These are phyloP conservation scores for human DNA, from an alignment of 2,113 vertebrate species.

Conservation along the genomic window DNA sequence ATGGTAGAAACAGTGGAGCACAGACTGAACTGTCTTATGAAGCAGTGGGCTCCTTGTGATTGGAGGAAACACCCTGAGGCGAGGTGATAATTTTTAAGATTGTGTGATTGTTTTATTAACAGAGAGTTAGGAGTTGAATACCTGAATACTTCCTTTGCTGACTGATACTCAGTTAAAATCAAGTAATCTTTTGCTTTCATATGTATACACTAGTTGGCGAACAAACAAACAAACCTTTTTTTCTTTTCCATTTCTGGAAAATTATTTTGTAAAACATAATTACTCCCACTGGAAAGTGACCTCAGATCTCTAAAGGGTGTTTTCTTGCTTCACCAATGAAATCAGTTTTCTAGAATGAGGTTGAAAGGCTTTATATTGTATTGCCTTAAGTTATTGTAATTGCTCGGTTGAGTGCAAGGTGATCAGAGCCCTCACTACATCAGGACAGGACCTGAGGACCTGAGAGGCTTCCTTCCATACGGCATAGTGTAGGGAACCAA, in stretches of 20 bases:
- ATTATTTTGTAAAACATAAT: conserved; percentile 24
- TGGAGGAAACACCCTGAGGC: not conserved
- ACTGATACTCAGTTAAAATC: not conserved
- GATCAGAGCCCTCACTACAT: not conserved
- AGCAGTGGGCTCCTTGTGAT: not conserved
- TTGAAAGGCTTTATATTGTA: conserved; percentile 1
- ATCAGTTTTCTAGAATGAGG: not conserved
- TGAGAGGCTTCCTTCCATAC: not conserved
- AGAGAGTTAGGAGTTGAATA: not conserved
- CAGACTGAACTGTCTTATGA: not conserved
- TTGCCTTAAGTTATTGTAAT: not conserved
- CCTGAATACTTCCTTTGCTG: not conserved
- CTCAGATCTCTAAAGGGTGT: conserved; percentile 21
- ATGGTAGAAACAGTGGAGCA: not conserved
- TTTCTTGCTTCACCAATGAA: not conserved
- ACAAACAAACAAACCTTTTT: not conserved
- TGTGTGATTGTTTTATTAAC: not conserved
- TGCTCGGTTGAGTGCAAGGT: not conserved
- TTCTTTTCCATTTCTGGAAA: not conserved
- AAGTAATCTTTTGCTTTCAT: not conserved
- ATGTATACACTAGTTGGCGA: not conserved
- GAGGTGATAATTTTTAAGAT: not conserved
- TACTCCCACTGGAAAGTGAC: not conserved
- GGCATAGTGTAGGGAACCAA: not conserved
- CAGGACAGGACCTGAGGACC: not conserved